Evolutionary conservation across 2,797 vertebrate species (phyloP).

Genomic region (Centropyge bicolor): DNA sequence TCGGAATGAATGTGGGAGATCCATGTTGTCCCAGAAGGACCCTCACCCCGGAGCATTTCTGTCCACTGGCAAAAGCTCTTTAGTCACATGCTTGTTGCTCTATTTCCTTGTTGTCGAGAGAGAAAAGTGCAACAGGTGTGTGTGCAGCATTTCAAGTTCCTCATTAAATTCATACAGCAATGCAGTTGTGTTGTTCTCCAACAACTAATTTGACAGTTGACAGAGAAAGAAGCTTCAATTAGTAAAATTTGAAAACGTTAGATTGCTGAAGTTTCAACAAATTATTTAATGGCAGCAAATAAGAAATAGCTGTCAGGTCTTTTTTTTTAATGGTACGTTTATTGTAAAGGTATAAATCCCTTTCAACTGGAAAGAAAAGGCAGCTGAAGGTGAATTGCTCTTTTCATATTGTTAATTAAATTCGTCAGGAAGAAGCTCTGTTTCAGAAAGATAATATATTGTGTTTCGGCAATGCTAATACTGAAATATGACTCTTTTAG

Average conservation of each 20-base stretch:
- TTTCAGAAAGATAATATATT: constrained; percentile 9
- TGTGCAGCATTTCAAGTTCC: constrained; percentile 23
- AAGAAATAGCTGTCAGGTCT: constrained; percentile 20
- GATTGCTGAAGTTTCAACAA: constrained; percentile 27
- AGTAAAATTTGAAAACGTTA: constrained; percentile 28
- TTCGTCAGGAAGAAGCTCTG: constrained; percentile 12
- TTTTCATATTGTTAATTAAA: constrained; percentile 31
- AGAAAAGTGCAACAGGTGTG: constrained; percentile 14
- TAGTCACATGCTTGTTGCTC: constrained; percentile 27
- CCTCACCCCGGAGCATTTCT: constrained; percentile 46
- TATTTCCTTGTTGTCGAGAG: neutral
- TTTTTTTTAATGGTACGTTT: constrained; percentile 7
- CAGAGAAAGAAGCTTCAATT: constrained; percentile 6
- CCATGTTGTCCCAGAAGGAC: constrained; percentile 34
- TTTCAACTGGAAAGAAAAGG: constrained; percentile 41
- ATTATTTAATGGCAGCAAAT: constrained; percentile 41
- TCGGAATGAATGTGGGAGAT: constrained; percentile 46
- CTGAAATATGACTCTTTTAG: constrained; percentile 15
- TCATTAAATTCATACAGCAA: constrained; percentile 37
- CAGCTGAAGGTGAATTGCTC: constrained; percentile 30
- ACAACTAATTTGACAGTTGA: constrained; percentile 41
- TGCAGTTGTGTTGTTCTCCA: constrained; percentile 5
- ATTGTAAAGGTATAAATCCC: constrained; percentile 9
- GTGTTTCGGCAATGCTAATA: constrained; percentile 14
- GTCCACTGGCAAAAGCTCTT: constrained; percentile 34